Percentiles rank a stretch among this genome's conserved stretches.
These are phyloP conservation scores for Cyanocitta stelleri DNA, from an alignment of 2,113 vertebrate genomes.

Conservation along the genomic window DNA sequence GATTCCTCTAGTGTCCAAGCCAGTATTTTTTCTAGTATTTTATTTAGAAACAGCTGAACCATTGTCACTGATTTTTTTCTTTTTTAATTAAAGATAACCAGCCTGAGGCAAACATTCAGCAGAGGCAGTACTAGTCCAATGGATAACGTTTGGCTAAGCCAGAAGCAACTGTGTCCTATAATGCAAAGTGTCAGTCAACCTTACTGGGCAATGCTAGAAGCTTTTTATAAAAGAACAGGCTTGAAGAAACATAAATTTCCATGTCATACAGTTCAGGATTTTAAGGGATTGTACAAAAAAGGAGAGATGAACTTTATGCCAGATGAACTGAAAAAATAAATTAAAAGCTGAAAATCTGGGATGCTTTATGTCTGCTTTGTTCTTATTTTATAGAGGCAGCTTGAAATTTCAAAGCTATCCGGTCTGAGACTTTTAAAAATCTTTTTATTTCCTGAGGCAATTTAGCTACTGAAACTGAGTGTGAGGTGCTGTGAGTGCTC, in stretches of 20 bases:
- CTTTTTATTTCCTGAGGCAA: slow-evolving; percentile 15
- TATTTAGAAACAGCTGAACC: neutral
- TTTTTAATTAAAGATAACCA: neutral
- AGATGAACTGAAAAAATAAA: neutral
- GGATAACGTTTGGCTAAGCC: neutral
- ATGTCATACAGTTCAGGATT: neutral
- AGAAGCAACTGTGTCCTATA: neutral
- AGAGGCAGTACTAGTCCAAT: neutral
- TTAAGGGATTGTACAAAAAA: neutral
- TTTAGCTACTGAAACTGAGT: neutral
- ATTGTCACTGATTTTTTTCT: neutral
- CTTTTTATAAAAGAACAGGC: neutral
- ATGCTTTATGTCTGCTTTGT: neutral
- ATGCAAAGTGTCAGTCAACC: neutral
- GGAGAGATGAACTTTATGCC: neutral
- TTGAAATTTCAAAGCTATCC: slow-evolving; percentile 30
- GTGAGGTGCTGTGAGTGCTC: neutral
- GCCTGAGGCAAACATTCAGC: neutral
- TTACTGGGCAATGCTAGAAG: neutral
- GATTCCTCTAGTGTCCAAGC: neutral
- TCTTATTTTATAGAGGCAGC: neutral
- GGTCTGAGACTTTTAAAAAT: neutral
- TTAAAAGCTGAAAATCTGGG: neutral
- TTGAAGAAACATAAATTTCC: neutral
- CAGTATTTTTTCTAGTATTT: neutral